phyloP scores from a whole-genome alignment of 2,113 vertebrate species.

The Seriola aureovittata region DNA sequence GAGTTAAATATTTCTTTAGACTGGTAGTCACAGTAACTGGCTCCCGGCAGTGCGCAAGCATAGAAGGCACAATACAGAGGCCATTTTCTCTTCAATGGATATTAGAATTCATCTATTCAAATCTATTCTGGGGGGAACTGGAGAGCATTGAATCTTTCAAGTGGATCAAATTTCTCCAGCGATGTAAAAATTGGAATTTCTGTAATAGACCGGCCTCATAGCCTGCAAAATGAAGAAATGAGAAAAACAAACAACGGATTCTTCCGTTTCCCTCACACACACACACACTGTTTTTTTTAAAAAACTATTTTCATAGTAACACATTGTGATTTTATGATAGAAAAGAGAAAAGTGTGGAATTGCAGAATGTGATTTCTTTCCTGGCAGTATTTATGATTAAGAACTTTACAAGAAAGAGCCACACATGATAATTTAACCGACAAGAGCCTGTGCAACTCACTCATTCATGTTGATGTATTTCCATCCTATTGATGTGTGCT shows the following conservation, averaged over 20 bases:
- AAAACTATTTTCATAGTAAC: slow-evolving; percentile 11
- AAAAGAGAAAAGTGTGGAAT: not conserved
- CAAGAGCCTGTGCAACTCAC: not conserved
- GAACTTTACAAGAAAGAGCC: not conserved
- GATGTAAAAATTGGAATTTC: slow-evolving; percentile 50
- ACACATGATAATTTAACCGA: not conserved
- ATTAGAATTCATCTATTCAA: slow-evolving; percentile 83
- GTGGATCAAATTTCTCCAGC: slow-evolving; percentile 74
- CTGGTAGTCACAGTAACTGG: slow-evolving; percentile 74
- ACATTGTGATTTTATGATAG: not conserved
- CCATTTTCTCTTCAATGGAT: slow-evolving; percentile 68
- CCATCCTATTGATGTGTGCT: fast-evolving
- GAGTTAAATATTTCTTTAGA: slow-evolving; percentile 74
- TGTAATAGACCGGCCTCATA: slow-evolving; percentile 40
- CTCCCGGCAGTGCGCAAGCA: slow-evolving; percentile 50
- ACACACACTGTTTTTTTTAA: not conserved
- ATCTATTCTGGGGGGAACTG: slow-evolving; percentile 71
- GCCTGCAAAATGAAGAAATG: slow-evolving; percentile 43
- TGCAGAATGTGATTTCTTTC: not conserved
- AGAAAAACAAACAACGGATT: slow-evolving; percentile 57
- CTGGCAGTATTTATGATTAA: not conserved
- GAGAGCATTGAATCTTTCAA: slow-evolving; percentile 71
- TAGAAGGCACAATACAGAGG: slow-evolving; percentile 55
- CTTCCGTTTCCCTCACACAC: slow-evolving; percentile 24
- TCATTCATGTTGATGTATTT: slow-evolving; percentile 1